phyloP scores from a whole-genome alignment of 2,888 invertebrate genomes.

The Drosophila differens region DNA sequence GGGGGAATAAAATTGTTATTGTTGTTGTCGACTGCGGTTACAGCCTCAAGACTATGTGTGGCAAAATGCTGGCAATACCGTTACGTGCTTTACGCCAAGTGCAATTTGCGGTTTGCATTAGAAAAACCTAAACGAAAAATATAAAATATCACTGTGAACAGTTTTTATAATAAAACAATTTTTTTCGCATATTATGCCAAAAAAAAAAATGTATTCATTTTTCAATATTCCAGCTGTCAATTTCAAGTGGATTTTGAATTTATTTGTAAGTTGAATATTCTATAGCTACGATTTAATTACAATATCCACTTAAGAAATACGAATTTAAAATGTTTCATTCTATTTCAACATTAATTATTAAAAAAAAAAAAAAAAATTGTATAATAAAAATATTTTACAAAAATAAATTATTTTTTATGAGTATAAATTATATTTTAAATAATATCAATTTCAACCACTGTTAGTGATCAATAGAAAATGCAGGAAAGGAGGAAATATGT shows the following conservation, averaged over 20 bases:
- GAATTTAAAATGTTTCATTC: background rate
- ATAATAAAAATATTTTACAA: background rate
- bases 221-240: background rate
- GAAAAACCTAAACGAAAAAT: background rate
- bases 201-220: background rate
- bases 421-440: background rate
- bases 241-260: background rate
- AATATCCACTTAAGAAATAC: background rate
- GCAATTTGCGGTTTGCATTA: constrained; percentile 46
- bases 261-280: background rate
- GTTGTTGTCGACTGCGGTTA: constrained; percentile 63
- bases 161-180: background rate
- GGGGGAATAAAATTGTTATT: constrained; percentile 29
- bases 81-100: constrained; percentile 50
- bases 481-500: background rate
- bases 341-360: background rate
- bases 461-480: background rate
- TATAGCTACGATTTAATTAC: background rate
- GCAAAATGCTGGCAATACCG: constrained; percentile 44
- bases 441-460: background rate
- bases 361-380: background rate
- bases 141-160: background rate
- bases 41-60: constrained; percentile 33
- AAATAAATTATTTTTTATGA: background rate
- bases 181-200: background rate